Evolutionary conservation across 2,113 vertebrate genomes (phyloP).

Genomic region (Nestor notabilis): DNA sequence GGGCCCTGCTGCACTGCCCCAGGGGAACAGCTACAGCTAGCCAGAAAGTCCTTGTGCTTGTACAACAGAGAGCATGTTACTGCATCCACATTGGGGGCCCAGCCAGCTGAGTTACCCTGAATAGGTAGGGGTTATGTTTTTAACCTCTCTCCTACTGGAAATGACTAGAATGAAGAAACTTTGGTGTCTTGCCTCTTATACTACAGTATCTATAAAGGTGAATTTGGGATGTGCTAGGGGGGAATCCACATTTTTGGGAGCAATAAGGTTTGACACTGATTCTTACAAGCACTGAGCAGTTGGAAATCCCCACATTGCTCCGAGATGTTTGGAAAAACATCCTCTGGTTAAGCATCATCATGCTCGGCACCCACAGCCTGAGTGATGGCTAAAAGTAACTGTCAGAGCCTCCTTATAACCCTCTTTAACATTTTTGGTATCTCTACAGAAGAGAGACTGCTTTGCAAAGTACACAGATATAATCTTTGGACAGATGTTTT

Average conservation of each 20-base stretch:
- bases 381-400: not conserved
- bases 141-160: not conserved
- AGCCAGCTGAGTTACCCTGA: not conserved
- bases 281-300: not conserved
- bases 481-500: not conserved
- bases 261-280: not conserved
- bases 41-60: not conserved
- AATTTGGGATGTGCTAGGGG: not conserved
- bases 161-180: not conserved
- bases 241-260: not conserved
- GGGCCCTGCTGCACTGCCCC: not conserved
- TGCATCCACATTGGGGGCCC: not conserved
- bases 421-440: not conserved
- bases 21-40: not conserved
- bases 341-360: not conserved
- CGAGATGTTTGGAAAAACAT: not conserved
- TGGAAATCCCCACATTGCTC: not conserved
- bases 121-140: not conserved
- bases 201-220: fast-evolving
- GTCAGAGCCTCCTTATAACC: not conserved
- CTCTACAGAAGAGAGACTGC: not conserved
- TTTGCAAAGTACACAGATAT: not conserved
- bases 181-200: too few species aligned
- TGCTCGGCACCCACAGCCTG: not conserved
- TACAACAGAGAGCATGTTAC: not conserved